A percentile compares a stretch with the other conserved stretches of the same genome.
These are phyloP conservation scores for Hystrix cristata DNA, from an alignment of 2,113 vertebrate species.

Conservation along the genomic window DNA sequence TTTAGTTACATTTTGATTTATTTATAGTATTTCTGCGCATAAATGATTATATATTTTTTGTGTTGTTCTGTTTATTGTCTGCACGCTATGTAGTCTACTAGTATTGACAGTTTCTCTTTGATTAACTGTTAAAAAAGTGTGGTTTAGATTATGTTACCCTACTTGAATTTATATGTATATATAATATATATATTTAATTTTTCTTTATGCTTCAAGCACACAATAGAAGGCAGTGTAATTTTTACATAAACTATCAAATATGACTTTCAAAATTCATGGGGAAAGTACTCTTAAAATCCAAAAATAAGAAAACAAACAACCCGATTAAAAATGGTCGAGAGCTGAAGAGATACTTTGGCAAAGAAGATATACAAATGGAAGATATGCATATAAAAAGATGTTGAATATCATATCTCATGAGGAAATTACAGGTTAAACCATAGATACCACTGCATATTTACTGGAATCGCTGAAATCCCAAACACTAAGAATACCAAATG, in stretches of 20 bases:
- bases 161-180: not conserved
- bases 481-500: not conserved
- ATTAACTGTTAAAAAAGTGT: not conserved
- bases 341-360: not conserved
- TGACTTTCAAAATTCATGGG: not conserved
- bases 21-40: not conserved
- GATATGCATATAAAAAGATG: not conserved
- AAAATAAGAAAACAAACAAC: conserved; percentile 31
- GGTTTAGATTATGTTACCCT: not conserved
- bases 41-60: not conserved
- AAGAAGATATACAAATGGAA: not conserved
- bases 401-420: not conserved
- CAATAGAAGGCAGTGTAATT: not conserved
- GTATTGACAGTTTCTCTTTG: not conserved
- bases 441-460: not conserved
- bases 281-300: not conserved
- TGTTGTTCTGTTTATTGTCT: not conserved
- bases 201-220: not conserved
- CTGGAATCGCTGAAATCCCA: not conserved
- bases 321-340: not conserved
- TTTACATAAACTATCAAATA: not conserved
- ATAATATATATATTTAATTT: not conserved
- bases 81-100: not conserved
- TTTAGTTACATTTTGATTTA: conserved; percentile 28
- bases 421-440: not conserved